A percentile compares a stretch with the other conserved stretches of the same genome.
Evolutionary conservation across 2,113 vertebrate genomes (phyloP).

Genomic region (Xyrauchen texanus): DNA sequence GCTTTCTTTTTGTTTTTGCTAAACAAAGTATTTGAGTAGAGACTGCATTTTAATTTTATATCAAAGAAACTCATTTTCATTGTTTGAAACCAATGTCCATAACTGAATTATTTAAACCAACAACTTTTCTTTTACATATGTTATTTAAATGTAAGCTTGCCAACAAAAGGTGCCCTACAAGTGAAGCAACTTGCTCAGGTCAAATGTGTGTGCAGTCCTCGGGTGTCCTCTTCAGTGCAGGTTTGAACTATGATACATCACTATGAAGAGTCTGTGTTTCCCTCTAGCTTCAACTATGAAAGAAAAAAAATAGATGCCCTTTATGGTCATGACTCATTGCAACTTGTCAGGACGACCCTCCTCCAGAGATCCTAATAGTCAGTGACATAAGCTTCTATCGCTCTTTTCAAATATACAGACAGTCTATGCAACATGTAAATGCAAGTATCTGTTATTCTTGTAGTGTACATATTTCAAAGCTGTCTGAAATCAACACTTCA

Average conservation of each 20-base stretch:
- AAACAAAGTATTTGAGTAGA: too few species aligned
- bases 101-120: too few species aligned
- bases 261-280: background rate
- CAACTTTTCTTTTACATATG: too few species aligned
- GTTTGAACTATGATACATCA: background rate
- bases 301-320: slow-evolving; percentile 44
- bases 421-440: background rate
- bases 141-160: too few species aligned
- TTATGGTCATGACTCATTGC: slow-evolving; percentile 32
- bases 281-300: background rate
- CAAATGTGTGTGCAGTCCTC: background rate
- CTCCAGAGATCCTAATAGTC: slow-evolving; percentile 20
- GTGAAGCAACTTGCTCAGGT: background rate
- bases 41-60: too few species aligned
- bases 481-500: too few species aligned
- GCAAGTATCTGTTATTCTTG: background rate
- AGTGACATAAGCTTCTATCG: slow-evolving; percentile 3
- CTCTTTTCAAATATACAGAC: background rate
- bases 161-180: too few species aligned
- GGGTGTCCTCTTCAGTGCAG: background rate
- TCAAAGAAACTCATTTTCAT: too few species aligned
- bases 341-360: slow-evolving; percentile 2
- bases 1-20: too few species aligned
- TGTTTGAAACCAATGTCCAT: too few species aligned
- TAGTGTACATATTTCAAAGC: too few species aligned